These are phyloP conservation scores for Polyommatus icarus DNA, from an alignment of 2,888 invertebrate genomes.

Conservation along the genomic window DNA sequence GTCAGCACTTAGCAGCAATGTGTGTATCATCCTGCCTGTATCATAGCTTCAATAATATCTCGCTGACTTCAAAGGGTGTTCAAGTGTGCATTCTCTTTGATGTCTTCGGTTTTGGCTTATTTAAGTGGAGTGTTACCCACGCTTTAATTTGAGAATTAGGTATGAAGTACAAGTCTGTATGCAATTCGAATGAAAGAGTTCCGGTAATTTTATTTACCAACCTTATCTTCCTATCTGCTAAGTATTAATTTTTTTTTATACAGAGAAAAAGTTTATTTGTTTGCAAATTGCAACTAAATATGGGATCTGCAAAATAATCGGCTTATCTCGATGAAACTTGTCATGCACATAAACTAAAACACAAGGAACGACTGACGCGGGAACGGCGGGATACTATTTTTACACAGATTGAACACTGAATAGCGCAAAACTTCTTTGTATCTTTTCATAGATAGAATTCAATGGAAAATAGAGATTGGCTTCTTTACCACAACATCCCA, in stretches of 20 bases:
- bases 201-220: not conserved
- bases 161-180: not conserved
- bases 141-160: not conserved
- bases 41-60: conserved; percentile 29
- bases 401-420: too few species aligned
- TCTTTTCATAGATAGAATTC: too few species aligned
- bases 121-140: not conserved
- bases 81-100: conserved; percentile 46
- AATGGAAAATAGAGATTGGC: not conserved
- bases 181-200: not conserved
- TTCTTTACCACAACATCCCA: not conserved
- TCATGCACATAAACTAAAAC: too few species aligned
- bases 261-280: too few species aligned
- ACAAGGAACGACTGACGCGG: too few species aligned
- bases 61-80: conserved; percentile 40
- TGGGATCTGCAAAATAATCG: too few species aligned
- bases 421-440: too few species aligned
- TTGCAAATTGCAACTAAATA: too few species aligned
- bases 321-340: too few species aligned
- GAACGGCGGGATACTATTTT: too few species aligned
- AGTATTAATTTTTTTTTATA: too few species aligned
- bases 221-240: too few species aligned
- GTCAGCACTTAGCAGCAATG: not conserved
- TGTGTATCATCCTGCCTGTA: conserved; percentile 3
- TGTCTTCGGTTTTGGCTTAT: conserved; percentile 38